Evolutionary conservation across 2,888 invertebrate genomes (phyloP).

Genomic region (Vannuccia rotundouncinata): DNA sequence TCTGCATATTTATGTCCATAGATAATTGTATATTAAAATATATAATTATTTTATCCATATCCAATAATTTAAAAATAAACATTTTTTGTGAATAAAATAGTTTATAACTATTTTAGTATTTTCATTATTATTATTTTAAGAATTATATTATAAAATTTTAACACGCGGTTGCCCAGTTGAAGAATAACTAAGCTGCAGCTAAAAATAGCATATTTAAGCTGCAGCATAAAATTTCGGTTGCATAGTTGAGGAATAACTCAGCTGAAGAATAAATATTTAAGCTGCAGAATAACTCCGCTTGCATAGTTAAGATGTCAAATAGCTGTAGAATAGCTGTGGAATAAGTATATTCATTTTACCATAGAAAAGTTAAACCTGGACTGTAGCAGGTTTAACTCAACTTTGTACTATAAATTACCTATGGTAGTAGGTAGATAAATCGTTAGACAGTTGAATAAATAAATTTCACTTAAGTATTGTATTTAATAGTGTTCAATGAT

Average conservation of each 20-base stretch:
- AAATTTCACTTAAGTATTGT: background rate
- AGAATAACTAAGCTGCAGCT: conserved; percentile 6
- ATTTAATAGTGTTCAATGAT: background rate
- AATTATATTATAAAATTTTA: too few species aligned
- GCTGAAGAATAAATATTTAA: conserved; percentile 23
- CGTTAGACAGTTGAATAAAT: background rate
- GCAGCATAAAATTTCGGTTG: conserved; percentile 23
- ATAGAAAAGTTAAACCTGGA: conserved; percentile 26
- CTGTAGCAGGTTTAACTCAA: conserved; percentile 24
- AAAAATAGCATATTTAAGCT: conserved; percentile 15
- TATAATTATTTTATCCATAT: too few species aligned
- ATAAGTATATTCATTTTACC: conserved; percentile 14
- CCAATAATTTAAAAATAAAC: too few species aligned
- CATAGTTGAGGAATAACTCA: conserved; percentile 18
- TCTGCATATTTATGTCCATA: too few species aligned
- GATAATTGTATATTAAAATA: too few species aligned
- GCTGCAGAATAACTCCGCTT: conserved; percentile 23
- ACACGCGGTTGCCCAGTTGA: conserved; percentile 15
- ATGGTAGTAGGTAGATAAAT: conserved; percentile 7
- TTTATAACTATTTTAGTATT: background rate
- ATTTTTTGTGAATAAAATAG: too few species aligned
- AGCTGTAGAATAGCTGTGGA: conserved; percentile 23
- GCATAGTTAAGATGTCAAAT: conserved; percentile 17
- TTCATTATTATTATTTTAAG: too few species aligned
- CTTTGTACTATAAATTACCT: conserved; percentile 17